A percentile compares a stretch with the other conserved stretches of the same genome.
These are phyloP conservation scores for Sesia bembeciformis DNA, from an alignment of 2,888 invertebrate genomes.

Conservation along the genomic window DNA sequence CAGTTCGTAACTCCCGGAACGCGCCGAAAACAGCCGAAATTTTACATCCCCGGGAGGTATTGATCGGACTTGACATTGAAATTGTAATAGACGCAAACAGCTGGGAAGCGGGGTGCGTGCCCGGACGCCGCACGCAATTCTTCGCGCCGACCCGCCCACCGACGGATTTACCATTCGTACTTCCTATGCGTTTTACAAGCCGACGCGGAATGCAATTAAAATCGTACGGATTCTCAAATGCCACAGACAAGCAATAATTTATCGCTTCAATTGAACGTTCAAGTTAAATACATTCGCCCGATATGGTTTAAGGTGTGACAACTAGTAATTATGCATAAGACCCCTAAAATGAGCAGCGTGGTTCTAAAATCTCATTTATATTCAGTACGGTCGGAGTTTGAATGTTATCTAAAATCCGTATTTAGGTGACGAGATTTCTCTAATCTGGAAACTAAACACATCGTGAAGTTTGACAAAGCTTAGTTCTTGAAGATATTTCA, in stretches of 20 bases:
- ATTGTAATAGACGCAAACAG: slow-evolving; percentile 67
- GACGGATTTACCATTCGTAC: slow-evolving; percentile 2
- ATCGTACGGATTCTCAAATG: background rate
- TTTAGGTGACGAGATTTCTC: slow-evolving; percentile 72
- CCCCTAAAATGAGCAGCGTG: slow-evolving; percentile 52
- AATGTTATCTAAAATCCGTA: slow-evolving; percentile 74
- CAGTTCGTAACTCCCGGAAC: slow-evolving; percentile 62
- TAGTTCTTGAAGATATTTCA: slow-evolving; percentile 38
- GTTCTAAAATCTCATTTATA: slow-evolving; percentile 71
- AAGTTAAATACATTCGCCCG: slow-evolving; percentile 22
- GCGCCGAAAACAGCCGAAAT: slow-evolving; percentile 63
- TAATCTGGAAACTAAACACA: slow-evolving; percentile 73
- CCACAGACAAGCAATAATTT: slow-evolving; percentile 11
- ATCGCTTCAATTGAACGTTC: slow-evolving; percentile 44
- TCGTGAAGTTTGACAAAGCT: slow-evolving; percentile 58
- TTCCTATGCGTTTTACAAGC: background rate
- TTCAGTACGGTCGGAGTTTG: slow-evolving; percentile 70
- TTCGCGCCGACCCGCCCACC: slow-evolving; percentile 18
- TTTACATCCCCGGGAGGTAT: slow-evolving; percentile 67
- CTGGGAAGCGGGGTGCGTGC: slow-evolving; percentile 62
- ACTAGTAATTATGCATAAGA: slow-evolving; percentile 64
- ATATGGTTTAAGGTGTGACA: slow-evolving; percentile 37
- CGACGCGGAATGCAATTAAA: background rate
- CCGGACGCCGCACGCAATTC: slow-evolving; percentile 45
- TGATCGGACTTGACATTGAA: slow-evolving; percentile 75